Conservation (phyloP, 2,797 vertebrate species). For the Gallirallus australis region DNA sequence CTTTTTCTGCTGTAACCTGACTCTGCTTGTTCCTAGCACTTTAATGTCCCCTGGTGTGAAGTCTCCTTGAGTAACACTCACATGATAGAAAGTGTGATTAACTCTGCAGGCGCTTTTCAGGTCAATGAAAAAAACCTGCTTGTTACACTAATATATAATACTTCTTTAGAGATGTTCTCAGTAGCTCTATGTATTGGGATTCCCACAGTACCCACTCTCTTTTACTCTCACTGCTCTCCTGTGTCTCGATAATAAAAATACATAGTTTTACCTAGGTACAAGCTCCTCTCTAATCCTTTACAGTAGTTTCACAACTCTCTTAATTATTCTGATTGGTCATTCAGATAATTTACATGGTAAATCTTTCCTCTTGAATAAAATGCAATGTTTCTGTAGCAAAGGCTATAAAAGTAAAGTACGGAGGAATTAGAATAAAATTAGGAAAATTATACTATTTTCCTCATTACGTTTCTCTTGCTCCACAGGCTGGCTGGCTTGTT, state of each 20-base stretch:
- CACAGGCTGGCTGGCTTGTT: neutral
- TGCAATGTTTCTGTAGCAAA: neutral
- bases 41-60: conserved; percentile 41
- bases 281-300: neutral
- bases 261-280: neutral
- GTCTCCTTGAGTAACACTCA: conserved; percentile 58
- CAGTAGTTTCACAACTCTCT: neutral
- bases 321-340: conserved; percentile 11
- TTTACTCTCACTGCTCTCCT: neutral
- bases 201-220: conserved; percentile 7
- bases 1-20: conserved; percentile 10
- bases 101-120: conserved; percentile 62
- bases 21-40: conserved; percentile 61
- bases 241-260: neutral
- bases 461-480: neutral
- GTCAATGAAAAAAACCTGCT: conserved; percentile 52
- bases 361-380: neutral
- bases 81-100: conserved; percentile 60
- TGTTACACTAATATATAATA: conserved; percentile 52
- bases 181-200: neutral
- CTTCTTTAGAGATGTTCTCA: conserved; percentile 4
- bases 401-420: neutral
- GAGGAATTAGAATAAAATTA: neutral
- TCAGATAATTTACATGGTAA: neutral
- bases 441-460: neutral